Conservation (phyloP, 2,113 vertebrate species). For the Cyprinodon brontotheroides region DNA sequence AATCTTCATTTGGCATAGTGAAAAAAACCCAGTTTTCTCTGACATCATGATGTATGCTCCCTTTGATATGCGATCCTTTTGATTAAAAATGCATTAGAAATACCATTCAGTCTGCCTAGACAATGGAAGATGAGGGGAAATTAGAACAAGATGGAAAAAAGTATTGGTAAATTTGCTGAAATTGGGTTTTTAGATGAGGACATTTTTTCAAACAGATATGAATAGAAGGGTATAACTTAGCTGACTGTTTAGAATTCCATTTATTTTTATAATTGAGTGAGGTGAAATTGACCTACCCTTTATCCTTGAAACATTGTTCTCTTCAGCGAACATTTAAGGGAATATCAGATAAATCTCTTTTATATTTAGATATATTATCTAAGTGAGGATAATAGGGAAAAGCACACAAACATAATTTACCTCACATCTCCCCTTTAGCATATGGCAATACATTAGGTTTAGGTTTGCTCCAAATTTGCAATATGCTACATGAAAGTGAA, state of each 20-base stretch:
- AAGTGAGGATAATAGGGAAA: slow-evolving; percentile 47
- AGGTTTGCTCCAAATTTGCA: slow-evolving; percentile 70
- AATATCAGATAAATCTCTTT: slow-evolving; percentile 65
- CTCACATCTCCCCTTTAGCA: slow-evolving; percentile 36
- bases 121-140: slow-evolving; percentile 3
- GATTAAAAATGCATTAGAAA: slow-evolving; percentile 55
- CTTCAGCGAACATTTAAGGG: slow-evolving; percentile 63
- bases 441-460: slow-evolving; percentile 56
- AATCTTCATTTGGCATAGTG: slow-evolving; percentile 34
- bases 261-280: slow-evolving; percentile 62
- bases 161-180: slow-evolving; percentile 33
- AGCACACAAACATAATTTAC: slow-evolving; percentile 66
- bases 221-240: slow-evolving; percentile 40
- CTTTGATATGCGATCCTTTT: slow-evolving; percentile 64
- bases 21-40: slow-evolving; percentile 35
- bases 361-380: slow-evolving; percentile 67
- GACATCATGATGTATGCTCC: slow-evolving; percentile 57
- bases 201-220: slow-evolving; percentile 34
- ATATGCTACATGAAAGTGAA: slow-evolving; percentile 63
- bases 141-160: neutral
- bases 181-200: slow-evolving; percentile 35
- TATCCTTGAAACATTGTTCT: slow-evolving; percentile 59
- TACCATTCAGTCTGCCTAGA: slow-evolving; percentile 8
- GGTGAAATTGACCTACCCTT: slow-evolving; percentile 52
- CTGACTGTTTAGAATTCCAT: slow-evolving; percentile 51